Evolutionary conservation across 2,113 vertebrate genomes (phyloP).

Genomic region (Tenrec ecaudatus): DNA sequence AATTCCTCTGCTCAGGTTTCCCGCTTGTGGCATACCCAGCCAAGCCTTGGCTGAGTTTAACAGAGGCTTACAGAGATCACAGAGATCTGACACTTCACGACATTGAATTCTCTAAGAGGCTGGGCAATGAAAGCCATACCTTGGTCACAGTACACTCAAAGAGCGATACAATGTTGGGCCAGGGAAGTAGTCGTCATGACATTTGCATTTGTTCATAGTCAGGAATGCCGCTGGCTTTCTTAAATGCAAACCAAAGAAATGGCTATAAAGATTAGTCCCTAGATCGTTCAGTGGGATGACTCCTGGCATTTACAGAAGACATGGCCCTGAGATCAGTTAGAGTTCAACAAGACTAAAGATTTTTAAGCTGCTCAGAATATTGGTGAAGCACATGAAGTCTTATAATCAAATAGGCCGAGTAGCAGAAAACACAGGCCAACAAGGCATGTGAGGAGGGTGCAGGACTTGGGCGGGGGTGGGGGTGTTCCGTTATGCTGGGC

Average conservation of each 20-base stretch:
- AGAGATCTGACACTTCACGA: not conserved
- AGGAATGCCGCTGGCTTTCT: not conserved
- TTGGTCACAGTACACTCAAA: not conserved
- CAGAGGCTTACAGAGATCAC: not conserved
- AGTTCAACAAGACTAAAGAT: not conserved
- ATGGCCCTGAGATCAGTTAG: not conserved
- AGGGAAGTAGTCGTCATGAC: not conserved
- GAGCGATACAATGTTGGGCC: not conserved
- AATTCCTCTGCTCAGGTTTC: not conserved
- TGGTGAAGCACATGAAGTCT: not conserved
- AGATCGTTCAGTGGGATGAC: not conserved
- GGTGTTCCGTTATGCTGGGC: too few species aligned
- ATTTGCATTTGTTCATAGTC: not conserved
- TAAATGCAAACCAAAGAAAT: conserved; percentile 4
- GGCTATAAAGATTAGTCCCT: not conserved
- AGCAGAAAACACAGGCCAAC: not conserved
- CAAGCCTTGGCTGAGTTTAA: not conserved
- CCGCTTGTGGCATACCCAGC: not conserved
- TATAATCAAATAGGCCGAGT: not conserved
- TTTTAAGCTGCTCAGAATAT: not conserved
- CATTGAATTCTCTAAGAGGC: not conserved
- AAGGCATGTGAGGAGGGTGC: not conserved
- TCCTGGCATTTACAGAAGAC: conserved; percentile 50
- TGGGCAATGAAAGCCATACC: not conserved
- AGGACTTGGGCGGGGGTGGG: too few species aligned